Base-by-base conservation (phyloP, 2,888 invertebrate species). In the Tetramorium bicarinatum region DNA sequence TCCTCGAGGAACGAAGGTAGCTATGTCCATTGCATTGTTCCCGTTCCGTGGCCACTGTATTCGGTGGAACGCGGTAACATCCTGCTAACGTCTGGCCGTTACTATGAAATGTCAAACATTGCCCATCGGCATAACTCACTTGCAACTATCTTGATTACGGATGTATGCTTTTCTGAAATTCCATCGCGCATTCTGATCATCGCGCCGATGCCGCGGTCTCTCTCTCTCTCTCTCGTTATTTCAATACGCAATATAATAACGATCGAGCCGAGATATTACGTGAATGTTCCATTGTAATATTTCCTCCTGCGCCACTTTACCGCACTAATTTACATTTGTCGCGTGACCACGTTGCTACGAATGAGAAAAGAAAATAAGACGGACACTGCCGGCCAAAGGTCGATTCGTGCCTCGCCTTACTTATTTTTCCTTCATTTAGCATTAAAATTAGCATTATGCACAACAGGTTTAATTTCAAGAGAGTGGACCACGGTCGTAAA, bases 21-120 rank as follows among this genome's bases (percentile, higher is more conserved):
- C 81, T 84, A 86, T 83, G 83, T 66, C 59, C 34, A 67, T 54
- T 59, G 77, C 85, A 84, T 84, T 86, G 85, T 75, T 85, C 69
- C 54, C 85, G 81, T 85, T 84, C 82, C 84, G 74, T 54, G 72
- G 72, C 81, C 56, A 67, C 59, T 82, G 76, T 62, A 67, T 84
- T 59, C 47, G 67, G 59, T 59, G 79, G 59, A 79, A 79, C 71
- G 79, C 59, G 34, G 59, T 71, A 71, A 79, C 79, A 59, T 59
- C 59, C 44, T 71, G 59, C 59, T 49, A 79, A 79, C 71, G 47
- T 79, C 79, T 56, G 38, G 59, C 79, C 71, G 59, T 79, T 71
- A 79, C 59, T 82, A 69, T 34, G 84, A 84, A 76, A 82, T 84
- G 82, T 71, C 75, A 83, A 82, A 62, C 62, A 82, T 84, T 81